Conservation (phyloP, 1,140 invertebrate genomes). For the Tetranychus cinnabarinus region DNA sequence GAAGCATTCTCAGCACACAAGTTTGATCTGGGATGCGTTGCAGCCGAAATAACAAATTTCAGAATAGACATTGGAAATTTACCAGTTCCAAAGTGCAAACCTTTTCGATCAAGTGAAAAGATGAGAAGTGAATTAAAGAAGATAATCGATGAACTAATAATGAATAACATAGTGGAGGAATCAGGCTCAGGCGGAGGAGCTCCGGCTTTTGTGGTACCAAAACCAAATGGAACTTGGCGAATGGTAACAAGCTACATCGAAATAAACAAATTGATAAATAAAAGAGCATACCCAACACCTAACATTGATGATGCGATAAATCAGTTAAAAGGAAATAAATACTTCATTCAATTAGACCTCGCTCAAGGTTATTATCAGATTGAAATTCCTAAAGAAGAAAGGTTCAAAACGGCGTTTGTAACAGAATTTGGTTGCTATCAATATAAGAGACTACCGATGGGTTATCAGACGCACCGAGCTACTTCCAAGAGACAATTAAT, state of each 20-base stretch:
- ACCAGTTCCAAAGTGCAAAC: neutral
- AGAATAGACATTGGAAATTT: neutral
- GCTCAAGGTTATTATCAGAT: constrained; percentile 20
- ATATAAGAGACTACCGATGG: constrained; percentile 21
- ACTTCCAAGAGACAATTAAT: constrained; percentile 18
- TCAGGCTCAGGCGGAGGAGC: neutral
- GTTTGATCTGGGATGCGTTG: neutral
- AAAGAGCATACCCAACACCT: constrained; percentile 11
- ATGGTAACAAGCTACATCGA: neutral
- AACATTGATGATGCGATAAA: constrained; percentile 9
- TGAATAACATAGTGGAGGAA: neutral
- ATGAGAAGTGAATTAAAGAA: neutral
- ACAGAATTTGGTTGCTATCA: constrained; percentile 6
- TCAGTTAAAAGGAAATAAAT: constrained; percentile 9
- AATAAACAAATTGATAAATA: neutral
- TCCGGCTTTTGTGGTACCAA: neutral
- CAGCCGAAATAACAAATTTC: neutral
- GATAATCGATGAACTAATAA: neutral
- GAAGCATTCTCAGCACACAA: neutral
- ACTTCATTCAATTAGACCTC: constrained; percentile 15
- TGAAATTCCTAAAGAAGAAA: constrained; percentile 12
- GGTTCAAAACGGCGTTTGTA: constrained; percentile 12
- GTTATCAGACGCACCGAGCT: constrained; percentile 20
- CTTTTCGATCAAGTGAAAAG: neutral
- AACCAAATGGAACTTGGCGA: neutral